These are phyloP conservation scores for Musca vetustissima DNA, from an alignment of 1,140 invertebrate genomes.

Conservation along the genomic window DNA sequence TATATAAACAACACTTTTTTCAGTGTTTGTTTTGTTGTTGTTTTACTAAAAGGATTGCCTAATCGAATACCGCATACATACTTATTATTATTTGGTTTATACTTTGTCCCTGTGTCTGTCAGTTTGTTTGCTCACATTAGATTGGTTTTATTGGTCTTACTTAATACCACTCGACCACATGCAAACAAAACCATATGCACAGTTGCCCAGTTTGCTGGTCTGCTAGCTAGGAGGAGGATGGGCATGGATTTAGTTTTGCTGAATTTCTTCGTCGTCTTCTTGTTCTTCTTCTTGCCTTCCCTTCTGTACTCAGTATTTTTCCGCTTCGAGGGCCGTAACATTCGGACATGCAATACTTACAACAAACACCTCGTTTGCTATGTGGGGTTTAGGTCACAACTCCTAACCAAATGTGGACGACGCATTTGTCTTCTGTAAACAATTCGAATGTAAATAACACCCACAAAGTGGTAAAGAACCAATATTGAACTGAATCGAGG, in stretches of 20 bases:
- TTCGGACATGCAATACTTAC: not conserved
- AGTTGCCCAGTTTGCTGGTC: not conserved
- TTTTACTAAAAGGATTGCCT: no score
- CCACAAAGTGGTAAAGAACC: constrained; percentile 9
- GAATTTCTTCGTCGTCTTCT: no score
- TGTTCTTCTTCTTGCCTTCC: no score
- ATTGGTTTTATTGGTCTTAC: constrained; percentile 21
- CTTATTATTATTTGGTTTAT: constrained; percentile 4
- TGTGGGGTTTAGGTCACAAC: not conserved
- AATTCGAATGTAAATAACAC: constrained; percentile 21
- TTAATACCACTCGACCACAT: constrained; percentile 19
- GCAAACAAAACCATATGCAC: constrained; percentile 16
- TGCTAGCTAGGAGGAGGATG: no score
- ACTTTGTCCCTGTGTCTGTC: not conserved
- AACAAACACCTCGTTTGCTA: constrained; percentile 5
- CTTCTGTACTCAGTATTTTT: no score
- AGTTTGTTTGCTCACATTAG: constrained; percentile 4
- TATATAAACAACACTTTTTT: no score
- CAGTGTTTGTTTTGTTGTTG: no score
- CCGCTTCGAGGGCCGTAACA: not conserved
- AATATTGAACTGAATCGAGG: not conserved
- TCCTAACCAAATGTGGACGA: constrained; percentile 14
- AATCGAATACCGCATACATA: not conserved
- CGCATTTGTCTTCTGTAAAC: constrained; percentile 6
- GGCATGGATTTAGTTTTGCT: no score